These are phyloP conservation scores for Ictidomys tridecemlineatus DNA, from an alignment of 2,113 vertebrate genomes.

Conservation along the genomic window DNA sequence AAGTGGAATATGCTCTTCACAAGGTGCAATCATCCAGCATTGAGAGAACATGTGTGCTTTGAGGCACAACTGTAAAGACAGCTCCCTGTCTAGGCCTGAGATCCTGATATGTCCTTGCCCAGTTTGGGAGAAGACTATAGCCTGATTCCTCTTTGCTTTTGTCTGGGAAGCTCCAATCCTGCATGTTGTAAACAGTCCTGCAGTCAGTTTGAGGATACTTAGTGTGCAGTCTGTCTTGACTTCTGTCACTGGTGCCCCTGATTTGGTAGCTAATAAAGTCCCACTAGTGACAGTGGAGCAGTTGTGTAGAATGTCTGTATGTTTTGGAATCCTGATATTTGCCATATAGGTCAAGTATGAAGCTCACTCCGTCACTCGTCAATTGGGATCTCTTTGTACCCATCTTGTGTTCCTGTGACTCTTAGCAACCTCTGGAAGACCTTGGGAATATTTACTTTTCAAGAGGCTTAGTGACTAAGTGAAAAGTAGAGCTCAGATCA, in stretches of 20 bases:
- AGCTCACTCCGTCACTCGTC: background rate
- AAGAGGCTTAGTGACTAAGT: background rate
- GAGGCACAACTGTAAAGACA: background rate
- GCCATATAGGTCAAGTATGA: background rate
- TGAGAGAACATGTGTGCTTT: background rate
- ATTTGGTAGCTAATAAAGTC: background rate
- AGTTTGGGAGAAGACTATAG: background rate
- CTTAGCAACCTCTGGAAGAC: background rate
- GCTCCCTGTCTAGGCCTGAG: background rate
- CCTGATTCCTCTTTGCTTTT: background rate
- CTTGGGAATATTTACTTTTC: background rate
- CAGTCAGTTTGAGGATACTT: background rate
- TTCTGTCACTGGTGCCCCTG: background rate
- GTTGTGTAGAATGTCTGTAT: background rate
- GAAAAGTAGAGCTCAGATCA: background rate
- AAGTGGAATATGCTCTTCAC: background rate
- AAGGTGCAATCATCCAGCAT: background rate
- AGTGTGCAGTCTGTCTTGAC: background rate
- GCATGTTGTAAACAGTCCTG: background rate
- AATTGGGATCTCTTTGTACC: background rate
- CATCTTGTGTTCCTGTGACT: background rate
- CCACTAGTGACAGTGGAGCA: background rate
- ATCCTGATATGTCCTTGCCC: background rate
- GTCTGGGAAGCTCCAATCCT: background rate
- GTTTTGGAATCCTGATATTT: conserved; percentile 22